Base-by-base conservation (phyloP, 2,888 invertebrate species). In the Acrobeloides nanus region DNA sequence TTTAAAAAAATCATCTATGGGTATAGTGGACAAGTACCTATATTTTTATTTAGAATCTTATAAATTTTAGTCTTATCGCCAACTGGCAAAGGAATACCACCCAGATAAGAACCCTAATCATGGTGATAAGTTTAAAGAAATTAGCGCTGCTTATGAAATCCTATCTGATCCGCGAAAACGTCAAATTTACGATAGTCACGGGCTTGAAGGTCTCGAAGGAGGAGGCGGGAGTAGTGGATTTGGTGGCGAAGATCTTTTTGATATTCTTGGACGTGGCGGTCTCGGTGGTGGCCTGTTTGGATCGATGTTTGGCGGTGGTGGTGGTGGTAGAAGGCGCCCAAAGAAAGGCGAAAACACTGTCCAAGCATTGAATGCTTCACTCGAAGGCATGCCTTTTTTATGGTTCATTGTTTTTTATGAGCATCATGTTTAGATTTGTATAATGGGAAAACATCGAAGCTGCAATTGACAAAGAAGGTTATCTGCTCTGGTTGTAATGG, bases 91-190 rank as follows among this genome's bases (percentile, higher is more conserved):
- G 77, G 87, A 89, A 79, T 89, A 84, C 75, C 90, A 92, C 76
- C 90, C 71, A 81, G 90, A 79, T 84, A 90, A 81, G 83, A 90
- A 81, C 83, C 83, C 86, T 27, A 84, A 84, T 59, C 85, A 87
- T 51, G 89, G 87, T 47, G 89, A 90, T 74, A 87, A 84, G 79
- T 89, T 90, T 74, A 89, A 90, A 76, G 90, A 92, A 80, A 90
- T 92, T 64, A 87, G 88, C 51, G 89, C 86, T 78, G 90, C 90
- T 0, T 89, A 90, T 75, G 90, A 92, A 79, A 84, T 89, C 38
- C 79, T 92, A 43, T 88, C 89, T 10, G 87, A 89, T 78, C 81
- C 86, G 3, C 85, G 86, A 66, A 89, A 89, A 76, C 80, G 86
- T 46, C 82, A 84, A 68, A 79, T 83, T 32, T 92, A 92, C 74